Base-by-base conservation (phyloP, 2,797 vertebrate species). In the Euthynnus affinis region DNA sequence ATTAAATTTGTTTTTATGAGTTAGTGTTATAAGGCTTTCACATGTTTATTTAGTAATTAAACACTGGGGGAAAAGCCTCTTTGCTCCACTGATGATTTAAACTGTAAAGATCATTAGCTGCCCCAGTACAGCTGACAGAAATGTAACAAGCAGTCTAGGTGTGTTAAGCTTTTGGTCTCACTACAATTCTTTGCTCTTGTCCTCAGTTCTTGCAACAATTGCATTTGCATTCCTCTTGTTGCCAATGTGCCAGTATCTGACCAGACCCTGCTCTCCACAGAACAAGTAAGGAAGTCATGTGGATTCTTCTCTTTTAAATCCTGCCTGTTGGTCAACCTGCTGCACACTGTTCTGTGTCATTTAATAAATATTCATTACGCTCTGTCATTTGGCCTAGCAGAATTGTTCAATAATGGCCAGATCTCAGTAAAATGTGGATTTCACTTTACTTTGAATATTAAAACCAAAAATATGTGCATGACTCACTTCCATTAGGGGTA, bases 171-270 rank as follows among this genome's bases (percentile, higher is more conserved):
- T 65, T 44, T 37, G 18, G 22, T 83, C 85, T 89, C 75, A 88
- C 70, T 71, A 71, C 71, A 80, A 55, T 87, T 48, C 63, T 89
- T 70, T 89, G 46, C 73, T 81, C 70, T 77, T 77, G 84, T 93
- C 78, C 85, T 22, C 91, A 99, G 98, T 99, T 93, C 96, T 99
- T 83, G 98, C 98, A 85, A 99, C 98, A 72, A 99, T 99, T 93
- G 98, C 98, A 60, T 99, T 99, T 89, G 98, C 98, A 91, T 99
- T 99, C 92, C 98, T 99, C 70, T 95, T 99, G 91, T 95, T 99
- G 95, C 98, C 98, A 66, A 99, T 99, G 98, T 99, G 98, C 96
- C 98, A 99, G 97, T 99, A 99, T 95, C 96, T 99, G 96, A 99
- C 98, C 91, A 96, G 97, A 92, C 98, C 98, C 90, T 99, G 98